A percentile compares a stretch with the other conserved stretches of the same genome.
Conservation (phyloP, 2,797 vertebrate genomes). For the Sciurus vulgaris region DNA sequence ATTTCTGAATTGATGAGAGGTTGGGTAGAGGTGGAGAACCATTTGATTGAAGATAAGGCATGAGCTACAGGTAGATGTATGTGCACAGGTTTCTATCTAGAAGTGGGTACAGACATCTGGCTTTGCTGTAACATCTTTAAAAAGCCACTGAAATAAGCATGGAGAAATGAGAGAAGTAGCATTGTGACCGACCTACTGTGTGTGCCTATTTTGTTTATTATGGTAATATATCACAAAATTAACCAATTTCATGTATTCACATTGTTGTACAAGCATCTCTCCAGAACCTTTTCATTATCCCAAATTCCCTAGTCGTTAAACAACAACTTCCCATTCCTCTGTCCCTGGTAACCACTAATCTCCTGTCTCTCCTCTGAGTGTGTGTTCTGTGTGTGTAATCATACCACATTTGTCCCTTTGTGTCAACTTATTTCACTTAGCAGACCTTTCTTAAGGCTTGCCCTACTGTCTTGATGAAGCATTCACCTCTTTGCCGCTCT, state of each 20-base stretch:
- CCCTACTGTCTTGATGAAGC: not conserved
- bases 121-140: not conserved
- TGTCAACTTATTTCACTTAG: not conserved
- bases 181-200: not conserved
- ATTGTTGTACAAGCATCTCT: not conserved
- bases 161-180: not conserved
- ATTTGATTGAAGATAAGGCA: not conserved
- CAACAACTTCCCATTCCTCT: not conserved
- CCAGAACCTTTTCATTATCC: not conserved
- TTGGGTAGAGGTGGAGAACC: not conserved
- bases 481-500: not conserved
- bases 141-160: not conserved
- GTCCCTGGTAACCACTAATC: not conserved
- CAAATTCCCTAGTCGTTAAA: not conserved
- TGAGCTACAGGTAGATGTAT: not conserved
- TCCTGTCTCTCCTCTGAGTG: not conserved
- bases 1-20: not conserved
- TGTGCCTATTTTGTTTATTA: not conserved
- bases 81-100: rapidly evolving
- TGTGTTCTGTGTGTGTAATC: not conserved
- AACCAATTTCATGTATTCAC: not conserved
- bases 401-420: not conserved
- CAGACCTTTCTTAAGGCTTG: not conserved
- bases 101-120: not conserved
- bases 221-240: not conserved